These are phyloP conservation scores for Triplophysa yarkandensis DNA, from an alignment of 2,797 vertebrate genomes.

Conservation along the genomic window DNA sequence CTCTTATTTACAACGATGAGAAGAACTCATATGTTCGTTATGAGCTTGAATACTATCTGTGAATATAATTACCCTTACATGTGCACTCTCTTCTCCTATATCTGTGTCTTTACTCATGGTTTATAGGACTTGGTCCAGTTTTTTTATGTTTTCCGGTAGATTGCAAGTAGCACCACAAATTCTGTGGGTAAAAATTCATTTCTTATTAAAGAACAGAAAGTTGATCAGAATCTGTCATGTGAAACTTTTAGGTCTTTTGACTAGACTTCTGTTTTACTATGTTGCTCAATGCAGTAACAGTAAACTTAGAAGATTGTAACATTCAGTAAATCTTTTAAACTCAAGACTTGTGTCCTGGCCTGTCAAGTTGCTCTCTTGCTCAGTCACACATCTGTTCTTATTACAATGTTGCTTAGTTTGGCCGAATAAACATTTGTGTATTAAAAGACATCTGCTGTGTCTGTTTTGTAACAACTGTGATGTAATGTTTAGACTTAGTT, in stretches of 20 bases:
- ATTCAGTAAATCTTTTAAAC: slow-evolving; percentile 64
- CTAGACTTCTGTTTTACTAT: slow-evolving; percentile 45
- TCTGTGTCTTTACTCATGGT: slow-evolving; percentile 32
- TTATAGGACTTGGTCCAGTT: slow-evolving; percentile 55
- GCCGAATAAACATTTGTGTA: slow-evolving; percentile 98
- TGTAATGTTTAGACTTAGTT: not conserved
- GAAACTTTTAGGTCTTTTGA: slow-evolving; percentile 63
- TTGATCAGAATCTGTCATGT: slow-evolving; percentile 57
- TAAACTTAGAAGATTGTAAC: slow-evolving; percentile 56
- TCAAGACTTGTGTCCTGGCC: slow-evolving; percentile 49
- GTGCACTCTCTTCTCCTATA: slow-evolving; percentile 42
- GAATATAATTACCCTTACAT: slow-evolving; percentile 68
- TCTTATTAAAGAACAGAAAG: slow-evolving; percentile 57
- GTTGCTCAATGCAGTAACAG: slow-evolving; percentile 51
- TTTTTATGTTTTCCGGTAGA: slow-evolving; percentile 56
- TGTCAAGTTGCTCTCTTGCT: slow-evolving; percentile 66
- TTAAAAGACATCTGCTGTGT: slow-evolving; percentile 73
- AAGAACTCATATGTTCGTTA: slow-evolving; percentile 96
- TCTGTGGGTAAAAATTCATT: slow-evolving; percentile 47
- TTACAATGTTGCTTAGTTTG: slow-evolving; percentile 90
- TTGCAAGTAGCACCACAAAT: slow-evolving; percentile 40
- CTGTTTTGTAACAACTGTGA: not conserved
- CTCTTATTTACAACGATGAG: slow-evolving; percentile 97
- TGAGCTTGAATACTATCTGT: slow-evolving; percentile 96
- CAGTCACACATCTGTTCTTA: slow-evolving; percentile 85